Conservation (phyloP, 1,140 invertebrate genomes). For the Drosophila malerkotliana region DNA sequence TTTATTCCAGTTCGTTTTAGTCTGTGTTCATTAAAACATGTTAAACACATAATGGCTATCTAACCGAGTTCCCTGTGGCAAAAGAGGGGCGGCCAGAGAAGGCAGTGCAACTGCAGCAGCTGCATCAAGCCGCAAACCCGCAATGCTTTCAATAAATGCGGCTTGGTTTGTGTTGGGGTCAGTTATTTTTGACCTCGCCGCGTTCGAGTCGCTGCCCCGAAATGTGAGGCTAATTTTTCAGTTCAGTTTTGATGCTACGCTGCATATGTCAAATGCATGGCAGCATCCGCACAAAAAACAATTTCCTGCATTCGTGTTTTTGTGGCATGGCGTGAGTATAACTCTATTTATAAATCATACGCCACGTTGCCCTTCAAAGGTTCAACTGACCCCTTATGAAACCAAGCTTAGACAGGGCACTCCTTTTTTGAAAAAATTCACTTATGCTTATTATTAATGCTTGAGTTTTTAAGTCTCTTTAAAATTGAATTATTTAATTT, state of each 20-base stretch:
- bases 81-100: not conserved
- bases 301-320: slow-evolving; percentile 25
- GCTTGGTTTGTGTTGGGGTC: slow-evolving; percentile 35
- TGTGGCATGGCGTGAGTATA: not conserved
- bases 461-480: no score
- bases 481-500: no score
- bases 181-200: slow-evolving; percentile 33
- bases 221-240: slow-evolving; percentile 65
- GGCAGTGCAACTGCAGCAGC: slow-evolving; percentile 10
- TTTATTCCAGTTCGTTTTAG: slow-evolving; percentile 22
- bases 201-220: slow-evolving; percentile 53
- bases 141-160: slow-evolving; percentile 74
- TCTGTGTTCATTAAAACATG: slow-evolving; percentile 75
- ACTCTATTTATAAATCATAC: slow-evolving; percentile 56
- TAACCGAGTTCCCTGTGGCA: slow-evolving; percentile 44
- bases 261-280: slow-evolving; percentile 54
- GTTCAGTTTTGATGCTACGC: slow-evolving; percentile 43
- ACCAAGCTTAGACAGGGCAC: slow-evolving; percentile 11
- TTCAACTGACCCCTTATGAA: slow-evolving; percentile 24
- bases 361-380: slow-evolving; percentile 51
- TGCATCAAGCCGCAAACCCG: slow-evolving; percentile 50
- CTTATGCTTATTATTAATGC: no score
- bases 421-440: no score
- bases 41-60: slow-evolving; percentile 67
- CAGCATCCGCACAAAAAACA: slow-evolving; percentile 36